Evolutionary conservation across 2,888 invertebrate species (phyloP), one percentile per base, ranked within the genome.

Genomic region (Hecatera dysodea): DNA sequence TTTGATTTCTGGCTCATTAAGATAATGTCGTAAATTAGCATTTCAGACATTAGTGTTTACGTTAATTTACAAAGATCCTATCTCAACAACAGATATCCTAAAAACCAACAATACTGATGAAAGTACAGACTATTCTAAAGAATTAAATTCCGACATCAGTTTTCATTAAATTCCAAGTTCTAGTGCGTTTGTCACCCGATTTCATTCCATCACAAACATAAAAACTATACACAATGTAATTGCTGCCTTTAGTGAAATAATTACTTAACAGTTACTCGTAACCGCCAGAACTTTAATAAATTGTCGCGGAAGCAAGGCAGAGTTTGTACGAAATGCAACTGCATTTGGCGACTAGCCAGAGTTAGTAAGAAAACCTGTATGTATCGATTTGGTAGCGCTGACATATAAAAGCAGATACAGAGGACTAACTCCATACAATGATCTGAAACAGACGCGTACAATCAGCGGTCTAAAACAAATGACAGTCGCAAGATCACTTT

Each of bases 321-420:
- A 75, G 73, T 79, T 78, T 67, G 81, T 87, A 82, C 84, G 72
- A 81, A 85, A 88, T 82, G 85, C 86, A 82, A 86, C 84, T 90
- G 88, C 89, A 88, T 85, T 90, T 92, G 92, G 92, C 90, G 52
- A 56, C 44, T 33, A 33, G 90, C 92, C 92, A 91, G 82, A 53
- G 70, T 69, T 76, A 72, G 84, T 81, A 90, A 90, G 90, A 88
- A 88, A 90, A 90, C 90, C 90, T 90, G 89, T 75, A 72, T 78
- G 86, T 90, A 92, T 92, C 90, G 92, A 92, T 92, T 91, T 82
- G 75, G 62, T 48, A 62, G 67, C 55, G 46, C 0, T 2, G 2
- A 36, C 42, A 69, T 15, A 69, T 22, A 15, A 48, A 22, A 19
- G 12, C 17, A 12, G 2, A 15, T 19, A 12, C 42, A 69, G 36